Evolutionary conservation across 2,113 vertebrate species (phyloP).

Genomic region (Sceloporus undulatus): DNA sequence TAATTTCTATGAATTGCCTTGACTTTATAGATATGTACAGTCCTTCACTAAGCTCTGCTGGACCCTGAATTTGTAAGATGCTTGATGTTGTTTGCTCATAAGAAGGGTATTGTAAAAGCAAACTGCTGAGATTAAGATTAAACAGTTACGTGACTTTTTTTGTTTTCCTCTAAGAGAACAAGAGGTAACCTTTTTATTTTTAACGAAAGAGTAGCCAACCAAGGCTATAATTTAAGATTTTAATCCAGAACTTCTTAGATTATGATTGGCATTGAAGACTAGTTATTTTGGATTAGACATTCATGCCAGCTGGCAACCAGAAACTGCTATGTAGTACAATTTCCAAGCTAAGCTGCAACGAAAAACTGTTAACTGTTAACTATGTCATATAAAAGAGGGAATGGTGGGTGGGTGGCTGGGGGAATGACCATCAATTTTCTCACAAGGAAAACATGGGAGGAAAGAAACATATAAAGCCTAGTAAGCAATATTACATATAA

Average conservation of each 20-base stretch:
- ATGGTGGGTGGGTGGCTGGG: neutral
- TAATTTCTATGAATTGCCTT: neutral
- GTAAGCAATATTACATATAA: neutral
- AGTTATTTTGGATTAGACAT: slow-evolving; percentile 52
- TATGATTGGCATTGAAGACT: slow-evolving; percentile 45
- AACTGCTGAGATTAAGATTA: slow-evolving; percentile 30
- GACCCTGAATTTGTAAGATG: slow-evolving; percentile 21
- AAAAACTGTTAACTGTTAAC: slow-evolving; percentile 42
- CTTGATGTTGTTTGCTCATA: neutral
- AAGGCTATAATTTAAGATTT: slow-evolving; percentile 48
- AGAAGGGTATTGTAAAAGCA: slow-evolving; percentile 16
- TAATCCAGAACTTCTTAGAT: slow-evolving; percentile 50
- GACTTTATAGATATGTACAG: neutral
- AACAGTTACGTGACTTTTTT: neutral
- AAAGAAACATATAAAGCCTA: neutral
- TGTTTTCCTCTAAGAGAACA: slow-evolving; percentile 31
- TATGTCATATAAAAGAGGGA: slow-evolving; percentile 18
- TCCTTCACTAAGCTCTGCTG: neutral
- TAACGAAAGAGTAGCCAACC: slow-evolving; percentile 25
- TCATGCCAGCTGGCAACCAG: slow-evolving; percentile 41
- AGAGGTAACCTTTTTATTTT: neutral
- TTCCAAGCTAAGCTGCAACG: slow-evolving; percentile 44
- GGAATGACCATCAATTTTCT: slow-evolving; percentile 33
- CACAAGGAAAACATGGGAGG: neutral
- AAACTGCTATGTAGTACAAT: slow-evolving; percentile 44